Evolutionary conservation across 64 coral and sea anemone genomes (phyloP).

Genomic region (Montipora efflorescens): DNA sequence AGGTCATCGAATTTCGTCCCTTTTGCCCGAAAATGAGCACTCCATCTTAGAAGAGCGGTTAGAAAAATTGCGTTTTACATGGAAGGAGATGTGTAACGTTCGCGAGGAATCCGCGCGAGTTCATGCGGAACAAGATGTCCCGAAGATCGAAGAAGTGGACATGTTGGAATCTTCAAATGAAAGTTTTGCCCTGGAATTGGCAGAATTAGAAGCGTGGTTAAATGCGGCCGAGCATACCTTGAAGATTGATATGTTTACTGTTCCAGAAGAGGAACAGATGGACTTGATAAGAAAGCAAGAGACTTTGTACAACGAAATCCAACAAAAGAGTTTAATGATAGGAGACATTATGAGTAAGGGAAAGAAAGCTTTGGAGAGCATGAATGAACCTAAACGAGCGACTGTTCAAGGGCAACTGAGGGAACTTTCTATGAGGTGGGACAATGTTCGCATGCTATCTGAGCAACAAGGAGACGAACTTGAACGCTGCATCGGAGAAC

Average conservation of each 20-base stretch:
- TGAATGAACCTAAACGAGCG: conserved; percentile 66
- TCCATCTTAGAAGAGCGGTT: conserved; percentile 12
- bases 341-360: conserved; percentile 63
- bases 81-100: conserved; percentile 39
- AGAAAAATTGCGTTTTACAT: conserved; percentile 30
- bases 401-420: conserved; percentile 59
- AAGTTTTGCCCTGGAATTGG: conserved; percentile 58
- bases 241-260: conserved; percentile 86
- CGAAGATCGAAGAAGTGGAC: conserved; percentile 44
- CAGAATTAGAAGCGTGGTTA: conserved; percentile 70
- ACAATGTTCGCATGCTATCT: conserved; percentile 67
- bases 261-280: conserved; percentile 91
- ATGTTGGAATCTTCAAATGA: conserved; percentile 33
- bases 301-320: conserved; percentile 65
- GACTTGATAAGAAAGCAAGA: conserved; percentile 84
- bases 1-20: conserved; percentile 36
- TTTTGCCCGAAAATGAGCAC: conserved; percentile 31
- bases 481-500: conserved; percentile 91
- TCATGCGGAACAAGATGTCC: conserved; percentile 32
- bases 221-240: conserved; percentile 71
- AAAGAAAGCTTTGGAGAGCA: neutral
- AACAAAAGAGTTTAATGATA: conserved; percentile 72
- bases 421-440: conserved; percentile 61
- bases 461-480: conserved; percentile 72
- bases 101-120: conserved; percentile 55